Conservation (phyloP, 1,140 invertebrate species). For the Trichonephila clavipes region DNA sequence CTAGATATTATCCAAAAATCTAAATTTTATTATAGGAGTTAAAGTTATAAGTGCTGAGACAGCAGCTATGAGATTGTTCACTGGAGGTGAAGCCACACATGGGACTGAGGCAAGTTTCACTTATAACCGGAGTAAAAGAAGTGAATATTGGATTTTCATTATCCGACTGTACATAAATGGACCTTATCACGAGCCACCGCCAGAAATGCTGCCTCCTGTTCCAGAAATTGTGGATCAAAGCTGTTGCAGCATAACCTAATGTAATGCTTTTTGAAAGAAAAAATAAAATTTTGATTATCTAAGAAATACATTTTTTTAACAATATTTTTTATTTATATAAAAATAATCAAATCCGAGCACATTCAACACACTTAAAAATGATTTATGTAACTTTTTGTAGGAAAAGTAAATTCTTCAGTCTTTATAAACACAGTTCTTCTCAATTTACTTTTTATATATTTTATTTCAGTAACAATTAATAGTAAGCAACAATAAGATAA, state of each 20-base stretch:
- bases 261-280: neutral
- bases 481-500: too few relatives aligned
- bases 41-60: constrained; percentile 76
- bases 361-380: too few relatives aligned
- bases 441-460: too few relatives aligned
- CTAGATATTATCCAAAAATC: neutral
- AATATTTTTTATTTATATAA: too few relatives aligned
- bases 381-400: too few relatives aligned
- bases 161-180: constrained; percentile 77
- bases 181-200: constrained; percentile 68
- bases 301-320: too few relatives aligned
- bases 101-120: constrained; percentile 77
- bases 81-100: constrained; percentile 76
- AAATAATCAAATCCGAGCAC: too few relatives aligned
- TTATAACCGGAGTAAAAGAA: constrained; percentile 69
- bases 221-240: constrained; percentile 56
- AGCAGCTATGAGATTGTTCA: constrained; percentile 73
- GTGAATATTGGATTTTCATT: constrained; percentile 78
- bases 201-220: constrained; percentile 74
- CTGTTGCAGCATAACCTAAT: constrained; percentile 14
- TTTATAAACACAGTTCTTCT: too few relatives aligned
- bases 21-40: constrained; percentile 59
- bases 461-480: too few relatives aligned
- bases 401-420: too few relatives aligned
- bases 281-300: neutral